phyloP scores from a whole-genome alignment of 2,797 vertebrate genomes.

The Scolopax rusticola region DNA sequence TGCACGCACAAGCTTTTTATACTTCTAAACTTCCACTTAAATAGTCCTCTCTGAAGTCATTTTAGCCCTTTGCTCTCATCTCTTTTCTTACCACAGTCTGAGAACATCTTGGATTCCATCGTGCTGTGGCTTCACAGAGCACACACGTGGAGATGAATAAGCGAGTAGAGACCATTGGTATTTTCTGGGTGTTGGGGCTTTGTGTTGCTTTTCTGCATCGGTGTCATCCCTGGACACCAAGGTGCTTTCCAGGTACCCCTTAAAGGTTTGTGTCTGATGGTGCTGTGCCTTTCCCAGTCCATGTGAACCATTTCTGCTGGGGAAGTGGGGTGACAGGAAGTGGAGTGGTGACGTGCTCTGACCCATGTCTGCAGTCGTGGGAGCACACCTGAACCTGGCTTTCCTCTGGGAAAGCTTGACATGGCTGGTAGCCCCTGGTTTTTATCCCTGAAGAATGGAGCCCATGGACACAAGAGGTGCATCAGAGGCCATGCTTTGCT shows the following conservation, averaged over 20 bases:
- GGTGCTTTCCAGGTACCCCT: not conserved
- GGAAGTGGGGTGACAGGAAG: fast-evolving
- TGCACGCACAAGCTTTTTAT: fast-evolving
- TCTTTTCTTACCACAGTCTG: not conserved
- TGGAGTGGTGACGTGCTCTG: fast-evolving
- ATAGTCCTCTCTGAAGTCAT: not conserved
- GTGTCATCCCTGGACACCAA: not conserved
- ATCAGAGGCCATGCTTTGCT: not conserved
- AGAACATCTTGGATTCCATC: not conserved
- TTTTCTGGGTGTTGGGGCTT: not conserved
- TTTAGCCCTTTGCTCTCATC: not conserved
- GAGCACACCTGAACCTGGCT: not conserved
- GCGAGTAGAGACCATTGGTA: not conserved
- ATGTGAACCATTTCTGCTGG: fast-evolving
- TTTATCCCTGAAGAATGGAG: not conserved
- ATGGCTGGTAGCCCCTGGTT: not conserved
- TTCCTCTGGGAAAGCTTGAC: not conserved
- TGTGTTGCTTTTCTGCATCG: not conserved
- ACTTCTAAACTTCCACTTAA: not conserved
- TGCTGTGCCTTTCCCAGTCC: not conserved
- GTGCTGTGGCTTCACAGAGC: not conserved
- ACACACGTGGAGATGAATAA: not conserved
- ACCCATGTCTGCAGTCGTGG: fast-evolving
- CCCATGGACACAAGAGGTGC: not conserved
- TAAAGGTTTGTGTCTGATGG: fast-evolving